These are phyloP conservation scores for Pituophis catenifer DNA, from an alignment of 2,113 vertebrate species.

Conservation along the genomic window DNA sequence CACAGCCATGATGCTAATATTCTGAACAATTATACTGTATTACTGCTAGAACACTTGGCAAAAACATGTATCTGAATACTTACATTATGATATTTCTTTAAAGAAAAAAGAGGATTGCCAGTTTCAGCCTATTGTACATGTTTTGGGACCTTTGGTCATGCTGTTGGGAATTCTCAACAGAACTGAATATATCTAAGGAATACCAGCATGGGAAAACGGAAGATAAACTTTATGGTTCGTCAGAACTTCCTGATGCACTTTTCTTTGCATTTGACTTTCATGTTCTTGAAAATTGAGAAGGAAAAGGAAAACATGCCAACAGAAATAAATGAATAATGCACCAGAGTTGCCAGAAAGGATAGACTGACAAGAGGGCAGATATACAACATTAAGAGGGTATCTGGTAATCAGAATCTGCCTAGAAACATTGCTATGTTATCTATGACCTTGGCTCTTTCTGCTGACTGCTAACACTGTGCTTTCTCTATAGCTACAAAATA, in stretches of 20 bases:
- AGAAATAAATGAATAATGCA: constrained; percentile 2
- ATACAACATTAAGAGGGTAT: not conserved
- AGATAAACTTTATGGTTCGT: not conserved
- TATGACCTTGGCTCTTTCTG: not conserved
- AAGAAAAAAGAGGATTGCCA: too few species aligned
- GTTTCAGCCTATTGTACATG: not conserved
- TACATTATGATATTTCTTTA: not conserved
- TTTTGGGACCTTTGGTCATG: not conserved
- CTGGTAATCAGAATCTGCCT: not conserved
- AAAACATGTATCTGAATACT: not conserved
- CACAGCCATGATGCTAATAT: not conserved
- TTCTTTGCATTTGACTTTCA: not conserved
- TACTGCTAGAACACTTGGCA: not conserved
- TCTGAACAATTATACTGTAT: not conserved
- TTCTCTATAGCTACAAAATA: not conserved
- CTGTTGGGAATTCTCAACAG: not conserved
- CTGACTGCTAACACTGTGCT: not conserved
- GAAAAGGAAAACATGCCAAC: not conserved
- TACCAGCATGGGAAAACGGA: not conserved
- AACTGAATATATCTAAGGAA: not conserved
- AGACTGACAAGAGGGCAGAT: constrained; percentile 8
- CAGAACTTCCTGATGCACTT: not conserved
- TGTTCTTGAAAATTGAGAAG: constrained; percentile 3
- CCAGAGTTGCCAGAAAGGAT: constrained; percentile 10
- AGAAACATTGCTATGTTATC: not conserved